Percentiles rank a stretch among this genome's conserved stretches.
phyloP scores from a whole-genome alignment of 2,113 vertebrate species.

The Panthera tigris region DNA sequence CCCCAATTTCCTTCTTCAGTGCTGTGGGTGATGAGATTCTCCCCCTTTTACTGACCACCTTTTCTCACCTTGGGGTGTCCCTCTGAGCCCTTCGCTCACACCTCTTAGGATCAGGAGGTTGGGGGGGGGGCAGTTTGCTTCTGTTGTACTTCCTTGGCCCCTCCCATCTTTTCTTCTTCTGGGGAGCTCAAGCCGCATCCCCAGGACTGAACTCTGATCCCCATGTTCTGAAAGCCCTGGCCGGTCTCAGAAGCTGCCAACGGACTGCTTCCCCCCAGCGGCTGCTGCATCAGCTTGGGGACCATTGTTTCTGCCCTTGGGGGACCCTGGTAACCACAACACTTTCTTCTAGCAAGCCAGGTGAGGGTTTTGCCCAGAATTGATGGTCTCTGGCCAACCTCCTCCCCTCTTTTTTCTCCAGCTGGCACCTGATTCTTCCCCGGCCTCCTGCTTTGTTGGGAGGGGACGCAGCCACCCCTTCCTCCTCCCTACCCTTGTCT shows the following conservation, averaged over 20 bases:
- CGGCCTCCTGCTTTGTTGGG: background rate
- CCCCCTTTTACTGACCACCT: background rate
- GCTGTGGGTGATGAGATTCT: no score
- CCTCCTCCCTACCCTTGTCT: background rate
- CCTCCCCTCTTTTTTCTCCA: background rate
- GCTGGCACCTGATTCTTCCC: background rate
- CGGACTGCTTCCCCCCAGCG: no score
- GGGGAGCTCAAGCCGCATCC: background rate
- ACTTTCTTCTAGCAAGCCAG: background rate
- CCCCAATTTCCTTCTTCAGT: background rate
- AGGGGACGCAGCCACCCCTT: background rate
- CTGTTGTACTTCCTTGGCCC: background rate
- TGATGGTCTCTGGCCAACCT: no score
- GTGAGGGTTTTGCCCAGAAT: background rate
- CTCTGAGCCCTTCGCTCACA: background rate
- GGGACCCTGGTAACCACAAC: background rate
- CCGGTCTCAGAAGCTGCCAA: background rate
- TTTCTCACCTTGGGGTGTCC: background rate
- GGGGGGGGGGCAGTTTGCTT: background rate
- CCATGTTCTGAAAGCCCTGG: background rate
- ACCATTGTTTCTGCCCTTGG: background rate
- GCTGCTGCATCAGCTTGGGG: no score
- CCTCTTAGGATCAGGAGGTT: background rate
- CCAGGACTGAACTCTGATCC: background rate
- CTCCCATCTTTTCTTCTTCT: no score